Conservation (phyloP, 2,113 vertebrate species). For the Hippocampus barbouri region DNA sequence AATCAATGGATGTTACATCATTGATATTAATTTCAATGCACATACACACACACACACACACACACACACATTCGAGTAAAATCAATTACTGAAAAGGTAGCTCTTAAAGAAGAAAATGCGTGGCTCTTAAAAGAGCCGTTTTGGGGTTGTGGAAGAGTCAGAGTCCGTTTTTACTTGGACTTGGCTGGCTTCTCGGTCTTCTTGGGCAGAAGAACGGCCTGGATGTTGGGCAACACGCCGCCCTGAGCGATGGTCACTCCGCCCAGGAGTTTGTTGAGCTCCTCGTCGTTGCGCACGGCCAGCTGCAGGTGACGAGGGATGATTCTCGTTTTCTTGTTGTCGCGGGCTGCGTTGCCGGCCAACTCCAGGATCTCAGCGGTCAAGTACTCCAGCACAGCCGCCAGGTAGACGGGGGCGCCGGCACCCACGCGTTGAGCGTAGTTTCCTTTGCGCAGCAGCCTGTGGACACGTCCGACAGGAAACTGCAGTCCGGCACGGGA, state of each 20-base stretch:
- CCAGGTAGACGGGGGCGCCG: not conserved
- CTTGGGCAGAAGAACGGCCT: not conserved
- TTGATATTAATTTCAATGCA: too few relatives aligned
- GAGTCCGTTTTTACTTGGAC: not conserved
- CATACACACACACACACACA: too few relatives aligned
- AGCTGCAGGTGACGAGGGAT: not conserved
- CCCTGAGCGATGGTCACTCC: not conserved
- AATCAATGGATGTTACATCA: too few relatives aligned
- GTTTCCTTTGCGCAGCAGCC: not conserved
- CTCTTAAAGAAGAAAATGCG: not conserved
- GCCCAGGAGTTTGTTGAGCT: not conserved
- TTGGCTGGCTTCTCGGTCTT: slow-evolving; percentile 1
- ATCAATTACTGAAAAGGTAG: too few relatives aligned
- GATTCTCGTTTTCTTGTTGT: slow-evolving; percentile 3
- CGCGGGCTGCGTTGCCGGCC: not conserved
- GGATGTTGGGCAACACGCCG: slow-evolving; percentile 3
- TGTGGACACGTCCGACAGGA: not conserved
- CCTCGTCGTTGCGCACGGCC: slow-evolving; percentile 1
- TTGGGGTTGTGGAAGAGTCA: slow-evolving; percentile 3
- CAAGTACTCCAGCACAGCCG: not conserved
- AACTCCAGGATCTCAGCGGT: not conserved
- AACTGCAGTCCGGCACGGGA: slow-evolving; percentile 3
- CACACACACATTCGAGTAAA: too few relatives aligned
- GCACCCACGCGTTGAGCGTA: not conserved
- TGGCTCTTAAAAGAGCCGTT: slow-evolving; percentile 54